phyloP scores from a whole-genome alignment of 2,113 vertebrate genomes.

The Zonotrichia leucophrys region DNA sequence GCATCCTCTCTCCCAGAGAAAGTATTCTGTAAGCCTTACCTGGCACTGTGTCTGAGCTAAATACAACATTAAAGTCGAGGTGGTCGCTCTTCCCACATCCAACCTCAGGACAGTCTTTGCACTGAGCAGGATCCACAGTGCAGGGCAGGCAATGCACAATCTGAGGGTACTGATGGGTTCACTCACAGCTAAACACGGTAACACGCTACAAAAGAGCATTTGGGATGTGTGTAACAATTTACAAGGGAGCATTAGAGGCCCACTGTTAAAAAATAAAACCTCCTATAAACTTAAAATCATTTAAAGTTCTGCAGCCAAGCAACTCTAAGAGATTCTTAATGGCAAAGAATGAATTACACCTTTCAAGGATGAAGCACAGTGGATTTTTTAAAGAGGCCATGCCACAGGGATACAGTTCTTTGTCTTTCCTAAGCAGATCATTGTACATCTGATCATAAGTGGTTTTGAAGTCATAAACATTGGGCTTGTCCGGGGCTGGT shows the following conservation, averaged over 20 bases:
- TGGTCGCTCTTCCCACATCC: neutral
- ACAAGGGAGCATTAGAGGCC: constrained; percentile 10
- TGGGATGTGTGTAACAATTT: neutral
- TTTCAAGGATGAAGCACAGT: constrained; percentile 53
- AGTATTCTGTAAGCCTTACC: neutral
- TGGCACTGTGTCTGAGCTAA: constrained; percentile 32
- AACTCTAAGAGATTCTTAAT: constrained; percentile 4
- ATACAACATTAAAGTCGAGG: neutral
- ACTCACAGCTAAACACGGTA: constrained; percentile 1
- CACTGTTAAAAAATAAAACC: neutral
- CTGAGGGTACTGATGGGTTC: neutral
- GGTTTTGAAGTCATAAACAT: constrained; percentile 99
- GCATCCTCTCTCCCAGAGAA: constrained; percentile 4
- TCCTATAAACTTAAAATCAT: constrained; percentile 18
- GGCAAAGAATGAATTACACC: constrained; percentile 63
- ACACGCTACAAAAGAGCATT: constrained; percentile 26
- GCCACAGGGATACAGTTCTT: constrained; percentile 97
- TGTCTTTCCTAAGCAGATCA: constrained; percentile 99
- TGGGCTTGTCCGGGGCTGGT: constrained; percentile 97
- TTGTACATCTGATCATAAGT: constrained; percentile 99
- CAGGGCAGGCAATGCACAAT: neutral
- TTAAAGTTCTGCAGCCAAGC: constrained; percentile 9
- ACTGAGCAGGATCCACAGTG: neutral
- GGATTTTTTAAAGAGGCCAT: constrained; percentile 61
- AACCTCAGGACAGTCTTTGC: neutral